Percentiles rank a stretch among this genome's conserved stretches.
Conservation (phyloP, 2,797 vertebrate genomes). For the Heterohyrax brucei region DNA sequence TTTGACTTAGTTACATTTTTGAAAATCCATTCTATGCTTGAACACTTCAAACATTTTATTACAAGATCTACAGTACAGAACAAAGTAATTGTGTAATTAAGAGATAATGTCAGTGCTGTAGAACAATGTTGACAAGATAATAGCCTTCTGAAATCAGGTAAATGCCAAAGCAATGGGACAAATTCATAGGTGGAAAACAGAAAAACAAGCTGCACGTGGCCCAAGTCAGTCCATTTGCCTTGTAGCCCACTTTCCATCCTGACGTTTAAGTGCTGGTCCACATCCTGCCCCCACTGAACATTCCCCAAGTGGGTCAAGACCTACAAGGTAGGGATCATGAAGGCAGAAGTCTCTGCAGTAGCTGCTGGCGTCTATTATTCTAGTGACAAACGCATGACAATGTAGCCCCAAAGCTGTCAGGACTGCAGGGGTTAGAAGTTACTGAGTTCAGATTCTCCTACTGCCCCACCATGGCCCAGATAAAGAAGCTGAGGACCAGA, state of each 20-base stretch:
- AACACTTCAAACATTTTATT: constrained; percentile 90
- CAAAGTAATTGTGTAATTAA: constrained; percentile 91
- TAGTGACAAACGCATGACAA: not conserved
- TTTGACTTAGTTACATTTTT: constrained; percentile 82
- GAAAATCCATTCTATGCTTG: constrained; percentile 84
- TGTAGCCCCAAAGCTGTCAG: not conserved
- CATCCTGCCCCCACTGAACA: accelerated
- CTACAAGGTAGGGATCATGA: not conserved
- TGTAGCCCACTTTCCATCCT: not conserved
- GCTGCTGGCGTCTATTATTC: not conserved
- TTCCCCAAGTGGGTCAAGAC: not conserved
- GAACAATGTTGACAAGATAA: constrained; percentile 91
- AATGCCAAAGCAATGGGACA: constrained; percentile 87
- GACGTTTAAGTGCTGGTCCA: not conserved
- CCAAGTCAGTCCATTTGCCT: not conserved
- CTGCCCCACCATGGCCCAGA: not conserved
- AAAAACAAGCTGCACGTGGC: constrained; percentile 78
- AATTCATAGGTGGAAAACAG: constrained; percentile 81
- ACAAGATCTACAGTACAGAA: constrained; percentile 88
- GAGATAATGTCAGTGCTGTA: constrained; percentile 90
- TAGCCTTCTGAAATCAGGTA: constrained; percentile 87
- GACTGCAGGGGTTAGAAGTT: not conserved
- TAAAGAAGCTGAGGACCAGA: not conserved
- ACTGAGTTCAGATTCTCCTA: not conserved
- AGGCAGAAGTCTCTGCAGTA: not conserved